phyloP scores from a whole-genome alignment of 2,797 vertebrate species.

The Parauchenoglanis punctatus region DNA sequence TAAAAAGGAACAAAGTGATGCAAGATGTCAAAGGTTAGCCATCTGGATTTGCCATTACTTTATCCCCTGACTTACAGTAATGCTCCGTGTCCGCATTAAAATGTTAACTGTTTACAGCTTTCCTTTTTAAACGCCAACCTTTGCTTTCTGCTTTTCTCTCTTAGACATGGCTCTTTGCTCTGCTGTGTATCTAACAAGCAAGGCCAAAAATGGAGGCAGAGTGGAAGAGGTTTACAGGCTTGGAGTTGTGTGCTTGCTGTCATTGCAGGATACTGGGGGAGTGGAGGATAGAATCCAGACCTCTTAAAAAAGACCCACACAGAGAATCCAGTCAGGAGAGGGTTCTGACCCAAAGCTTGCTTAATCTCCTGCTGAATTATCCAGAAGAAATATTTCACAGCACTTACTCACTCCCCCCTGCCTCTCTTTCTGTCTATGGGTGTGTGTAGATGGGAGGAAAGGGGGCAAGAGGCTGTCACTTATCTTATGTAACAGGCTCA shows the following conservation, averaged over 20 bases:
- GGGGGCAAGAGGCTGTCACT: conserved; percentile 45
- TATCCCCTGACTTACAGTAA: conserved; percentile 46
- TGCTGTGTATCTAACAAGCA: conserved; percentile 51
- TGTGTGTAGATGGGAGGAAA: conserved; percentile 35
- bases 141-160: conserved; percentile 32
- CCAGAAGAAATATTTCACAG: conserved; percentile 54
- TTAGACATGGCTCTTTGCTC: conserved; percentile 45
- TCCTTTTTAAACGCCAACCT: conserved; percentile 33
- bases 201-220: conserved; percentile 55
- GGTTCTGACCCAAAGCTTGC: conserved; percentile 53
- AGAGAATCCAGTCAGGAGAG: conserved; percentile 47
- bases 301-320: conserved; percentile 57
- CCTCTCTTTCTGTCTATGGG: conserved; percentile 20
- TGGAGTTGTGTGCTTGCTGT: conserved; percentile 42
- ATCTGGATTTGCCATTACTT: conserved; percentile 53
- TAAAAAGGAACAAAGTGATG: conserved; percentile 32
- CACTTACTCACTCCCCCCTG: not conserved
- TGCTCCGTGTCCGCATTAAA: conserved; percentile 29
- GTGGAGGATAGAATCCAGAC: conserved; percentile 56
- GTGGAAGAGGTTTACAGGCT: conserved; percentile 45
- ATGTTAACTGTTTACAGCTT: conserved; percentile 48
- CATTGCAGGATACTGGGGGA: conserved; percentile 40
- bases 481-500: conserved; percentile 58
- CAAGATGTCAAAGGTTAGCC: conserved; percentile 45
- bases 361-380: conserved; percentile 56